Conservation (phyloP, 1,140 invertebrate species). For the Physella acuta region DNA sequence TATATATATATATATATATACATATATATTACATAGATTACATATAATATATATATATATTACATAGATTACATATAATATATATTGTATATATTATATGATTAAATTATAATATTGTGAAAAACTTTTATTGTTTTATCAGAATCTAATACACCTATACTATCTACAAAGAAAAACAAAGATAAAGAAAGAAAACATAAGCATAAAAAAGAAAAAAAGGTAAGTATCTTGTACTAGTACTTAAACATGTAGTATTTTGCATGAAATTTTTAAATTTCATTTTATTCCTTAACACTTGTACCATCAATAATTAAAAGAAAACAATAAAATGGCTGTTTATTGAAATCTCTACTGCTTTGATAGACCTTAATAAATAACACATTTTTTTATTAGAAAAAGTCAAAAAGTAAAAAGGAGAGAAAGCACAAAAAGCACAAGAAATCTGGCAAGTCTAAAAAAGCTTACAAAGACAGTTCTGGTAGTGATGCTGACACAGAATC, state of each 20-base stretch:
- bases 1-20: too few species aligned
- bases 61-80: too few species aligned
- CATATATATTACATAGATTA: too few species aligned
- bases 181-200: background rate
- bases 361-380: too few species aligned
- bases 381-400: constrained; percentile 28
- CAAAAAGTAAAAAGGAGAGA: constrained; percentile 41
- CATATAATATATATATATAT: too few species aligned
- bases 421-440: constrained; percentile 40
- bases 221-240: background rate
- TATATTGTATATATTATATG: too few species aligned
- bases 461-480: constrained; percentile 16
- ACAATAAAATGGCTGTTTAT: too few species aligned
- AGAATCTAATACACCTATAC: too few species aligned
- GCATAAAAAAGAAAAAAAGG: background rate
- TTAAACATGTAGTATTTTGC: background rate
- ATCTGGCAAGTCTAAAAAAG: constrained; percentile 20
- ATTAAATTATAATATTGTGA: too few species aligned
- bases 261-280: background rate
- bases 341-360: background rate
- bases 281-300: too few species aligned
- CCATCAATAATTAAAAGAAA: too few species aligned
- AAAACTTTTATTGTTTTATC: too few species aligned
- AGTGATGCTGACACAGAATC: constrained; percentile 29
- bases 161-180: background rate